Evolutionary conservation across 2,113 vertebrate species (phyloP).

Genomic region (Ophthalmolycus amberensis): DNA sequence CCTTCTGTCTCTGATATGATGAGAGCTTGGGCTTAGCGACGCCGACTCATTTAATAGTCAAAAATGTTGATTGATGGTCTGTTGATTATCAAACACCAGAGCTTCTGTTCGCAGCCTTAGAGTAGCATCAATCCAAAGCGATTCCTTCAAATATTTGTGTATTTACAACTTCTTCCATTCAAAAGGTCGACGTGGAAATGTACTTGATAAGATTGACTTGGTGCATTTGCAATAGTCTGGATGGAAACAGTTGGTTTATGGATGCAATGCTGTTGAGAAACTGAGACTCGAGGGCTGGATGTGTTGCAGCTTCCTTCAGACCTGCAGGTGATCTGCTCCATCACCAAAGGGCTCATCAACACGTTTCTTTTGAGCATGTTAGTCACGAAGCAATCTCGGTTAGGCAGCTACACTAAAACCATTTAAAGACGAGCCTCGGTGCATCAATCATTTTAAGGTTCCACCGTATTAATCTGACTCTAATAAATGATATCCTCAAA

Average conservation of each 20-base stretch:
- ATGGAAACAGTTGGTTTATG: neutral
- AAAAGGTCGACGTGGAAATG: neutral
- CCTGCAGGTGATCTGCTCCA: neutral
- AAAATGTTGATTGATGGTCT: neutral
- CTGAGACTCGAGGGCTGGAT: neutral
- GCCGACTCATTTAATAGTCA: neutral
- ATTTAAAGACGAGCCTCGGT: neutral
- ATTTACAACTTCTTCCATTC: neutral
- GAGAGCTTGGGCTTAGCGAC: neutral
- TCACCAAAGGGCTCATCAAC: neutral
- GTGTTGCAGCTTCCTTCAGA: neutral
- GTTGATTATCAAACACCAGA: constrained; percentile 12
- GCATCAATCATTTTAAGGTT: neutral
- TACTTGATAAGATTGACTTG: neutral
- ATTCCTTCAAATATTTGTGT: neutral
- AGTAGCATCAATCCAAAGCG: neutral
- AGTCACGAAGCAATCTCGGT: neutral
- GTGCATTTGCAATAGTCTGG: neutral
- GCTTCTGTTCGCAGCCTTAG: neutral
- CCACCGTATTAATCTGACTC: neutral
- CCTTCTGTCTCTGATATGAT: neutral
- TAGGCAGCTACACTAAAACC: constrained; percentile 1
- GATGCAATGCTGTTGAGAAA: neutral
- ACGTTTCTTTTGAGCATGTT: neutral
- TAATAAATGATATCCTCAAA: neutral